These are phyloP conservation scores for Drosophila aldrichi DNA, from an alignment of 2,888 invertebrate species.

Conservation along the genomic window DNA sequence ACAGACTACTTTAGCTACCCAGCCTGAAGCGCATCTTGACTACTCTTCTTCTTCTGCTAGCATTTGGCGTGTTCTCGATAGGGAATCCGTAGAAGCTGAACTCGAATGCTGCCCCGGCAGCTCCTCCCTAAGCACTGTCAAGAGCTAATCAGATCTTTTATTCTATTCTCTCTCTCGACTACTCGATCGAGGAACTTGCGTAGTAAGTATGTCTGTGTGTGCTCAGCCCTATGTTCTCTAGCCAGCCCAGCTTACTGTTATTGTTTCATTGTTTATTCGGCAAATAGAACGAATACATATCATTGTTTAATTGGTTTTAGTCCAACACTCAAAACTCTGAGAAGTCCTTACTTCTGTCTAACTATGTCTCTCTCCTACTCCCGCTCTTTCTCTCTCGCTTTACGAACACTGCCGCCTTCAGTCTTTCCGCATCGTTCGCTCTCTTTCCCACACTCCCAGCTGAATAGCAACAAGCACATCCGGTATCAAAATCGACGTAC, in stretches of 20 bases:
- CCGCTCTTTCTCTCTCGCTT: not conserved
- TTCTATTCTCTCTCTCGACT: not conserved
- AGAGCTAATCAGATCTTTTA: not conserved
- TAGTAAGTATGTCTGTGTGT: constrained; percentile 16
- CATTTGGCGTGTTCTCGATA: constrained; percentile 32
- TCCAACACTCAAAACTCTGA: constrained; percentile 13
- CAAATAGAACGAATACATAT: constrained; percentile 74
- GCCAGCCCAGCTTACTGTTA: not conserved
- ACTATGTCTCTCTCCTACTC: not conserved
- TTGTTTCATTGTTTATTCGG: constrained; percentile 28
- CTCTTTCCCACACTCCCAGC: not conserved
- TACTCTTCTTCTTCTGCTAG: constrained; percentile 30
- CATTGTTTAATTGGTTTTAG: constrained; percentile 61
- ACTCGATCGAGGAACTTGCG: not conserved
- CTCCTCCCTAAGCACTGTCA: no score
- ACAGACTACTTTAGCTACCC: constrained; percentile 18
- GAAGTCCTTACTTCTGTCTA: no score
- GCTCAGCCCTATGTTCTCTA: not conserved
- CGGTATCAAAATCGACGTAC: constrained; percentile 26
- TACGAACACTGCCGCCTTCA: no score
- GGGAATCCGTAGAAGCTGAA: constrained; percentile 23
- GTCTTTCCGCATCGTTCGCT: not conserved
- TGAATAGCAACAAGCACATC: constrained; percentile 2
- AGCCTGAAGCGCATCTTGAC: constrained; percentile 8
- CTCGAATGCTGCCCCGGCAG: not conserved